Evolutionary conservation across 2,797 vertebrate genomes (phyloP).

Genomic region (Sparus aurata): DNA sequence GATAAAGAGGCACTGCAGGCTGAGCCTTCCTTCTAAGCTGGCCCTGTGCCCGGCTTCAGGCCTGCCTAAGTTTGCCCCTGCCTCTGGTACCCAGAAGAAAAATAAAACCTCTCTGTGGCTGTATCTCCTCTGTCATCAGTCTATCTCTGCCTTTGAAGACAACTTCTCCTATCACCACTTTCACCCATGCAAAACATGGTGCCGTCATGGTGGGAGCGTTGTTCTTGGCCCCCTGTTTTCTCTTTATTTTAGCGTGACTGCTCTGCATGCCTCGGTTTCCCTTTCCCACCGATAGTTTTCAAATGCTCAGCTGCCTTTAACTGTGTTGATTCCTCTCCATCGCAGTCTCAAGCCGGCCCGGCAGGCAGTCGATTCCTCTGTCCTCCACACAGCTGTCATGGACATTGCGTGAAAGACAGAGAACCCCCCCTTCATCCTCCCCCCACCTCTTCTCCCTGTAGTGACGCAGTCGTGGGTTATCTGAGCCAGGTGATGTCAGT

Average conservation of each 20-base stretch:
- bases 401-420: slow-evolving; percentile 5
- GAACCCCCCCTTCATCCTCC: background rate
- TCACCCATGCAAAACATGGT: slow-evolving; percentile 63
- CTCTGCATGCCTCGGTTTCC: background rate
- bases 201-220: slow-evolving; percentile 16
- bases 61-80: slow-evolving; percentile 28
- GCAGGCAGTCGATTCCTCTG: slow-evolving; percentile 1
- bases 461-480: slow-evolving; percentile 59
- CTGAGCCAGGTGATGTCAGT: slow-evolving; percentile 49
- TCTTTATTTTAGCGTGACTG: slow-evolving; percentile 1
- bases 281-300: slow-evolving; percentile 15
- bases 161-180: slow-evolving; percentile 62
- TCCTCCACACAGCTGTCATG: background rate
- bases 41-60: slow-evolving; percentile 13
- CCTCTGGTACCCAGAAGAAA: slow-evolving; percentile 19
- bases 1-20: slow-evolving; percentile 22
- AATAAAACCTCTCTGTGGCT: slow-evolving; percentile 11
- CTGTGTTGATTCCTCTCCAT: background rate
- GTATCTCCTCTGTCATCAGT: slow-evolving; percentile 71
- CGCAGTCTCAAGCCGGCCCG: background rate
- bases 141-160: slow-evolving; percentile 74
- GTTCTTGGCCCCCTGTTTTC: background rate
- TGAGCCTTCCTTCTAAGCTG: slow-evolving; percentile 10
- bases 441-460: background rate
- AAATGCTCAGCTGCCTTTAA: background rate